phyloP scores from a whole-genome alignment of 1,140 invertebrate genomes.

The Bicyclus anynana region DNA sequence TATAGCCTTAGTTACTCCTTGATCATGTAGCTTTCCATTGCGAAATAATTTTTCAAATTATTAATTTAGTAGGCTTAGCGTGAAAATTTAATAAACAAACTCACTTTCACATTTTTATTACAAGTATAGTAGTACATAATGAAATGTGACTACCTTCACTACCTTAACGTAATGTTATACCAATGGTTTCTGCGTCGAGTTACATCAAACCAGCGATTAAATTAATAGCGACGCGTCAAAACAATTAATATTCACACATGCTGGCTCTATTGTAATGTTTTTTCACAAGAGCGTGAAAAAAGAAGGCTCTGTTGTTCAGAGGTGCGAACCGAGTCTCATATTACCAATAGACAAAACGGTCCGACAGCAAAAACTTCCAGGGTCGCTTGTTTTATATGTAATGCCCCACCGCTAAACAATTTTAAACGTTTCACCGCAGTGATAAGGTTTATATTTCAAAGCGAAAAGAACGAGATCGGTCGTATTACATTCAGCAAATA shows the following conservation, averaged over 20 bases:
- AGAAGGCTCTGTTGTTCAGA: slow-evolving; percentile 64
- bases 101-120: too few relatives aligned
- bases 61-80: too few relatives aligned
- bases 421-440: slow-evolving; percentile 24
- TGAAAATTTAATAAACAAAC: too few relatives aligned
- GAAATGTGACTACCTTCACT: too few relatives aligned
- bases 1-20: too few relatives aligned
- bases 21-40: too few relatives aligned
- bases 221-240: slow-evolving; percentile 53
- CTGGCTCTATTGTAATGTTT: slow-evolving; percentile 39
- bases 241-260: slow-evolving; percentile 48
- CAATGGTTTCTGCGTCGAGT: slow-evolving; percentile 9
- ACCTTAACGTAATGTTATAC: background rate
- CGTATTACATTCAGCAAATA: slow-evolving; percentile 43
- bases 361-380: slow-evolving; percentile 46
- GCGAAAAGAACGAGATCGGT: slow-evolving; percentile 28
- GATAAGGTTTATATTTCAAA: slow-evolving; percentile 36
- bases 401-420: slow-evolving; percentile 4
- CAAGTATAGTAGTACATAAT: too few relatives aligned
- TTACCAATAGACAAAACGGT: slow-evolving; percentile 74
- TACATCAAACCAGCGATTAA: slow-evolving; percentile 28
- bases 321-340: slow-evolving; percentile 71
- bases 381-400: slow-evolving; percentile 21
- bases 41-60: too few relatives aligned
- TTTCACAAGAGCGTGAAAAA: slow-evolving; percentile 65